Conservation (phyloP, 2,888 invertebrate species). For the Ditylenchus weischeri region DNA sequence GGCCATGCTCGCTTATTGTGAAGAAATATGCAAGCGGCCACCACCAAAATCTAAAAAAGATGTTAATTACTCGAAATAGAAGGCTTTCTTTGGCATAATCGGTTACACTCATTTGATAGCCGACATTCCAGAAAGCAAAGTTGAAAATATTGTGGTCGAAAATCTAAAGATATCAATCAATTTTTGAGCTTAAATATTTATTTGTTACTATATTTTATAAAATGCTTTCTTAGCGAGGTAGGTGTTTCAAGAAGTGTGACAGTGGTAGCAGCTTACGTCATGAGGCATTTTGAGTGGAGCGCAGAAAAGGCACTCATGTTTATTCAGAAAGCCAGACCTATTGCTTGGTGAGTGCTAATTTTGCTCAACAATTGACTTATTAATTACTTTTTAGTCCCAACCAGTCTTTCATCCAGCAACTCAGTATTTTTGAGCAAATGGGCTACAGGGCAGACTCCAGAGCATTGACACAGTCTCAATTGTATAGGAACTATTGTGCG, state of each 20-base stretch:
- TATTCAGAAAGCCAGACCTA: constrained; percentile 38
- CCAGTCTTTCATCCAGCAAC: constrained; percentile 25
- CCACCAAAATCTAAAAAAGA: no score
- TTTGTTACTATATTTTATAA: constrained; percentile 11
- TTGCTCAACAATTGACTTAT: neutral
- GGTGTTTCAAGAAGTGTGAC: constrained; percentile 47
- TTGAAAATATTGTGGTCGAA: no score
- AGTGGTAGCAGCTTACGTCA: constrained; percentile 46
- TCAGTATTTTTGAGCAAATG: constrained; percentile 28
- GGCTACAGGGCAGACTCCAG: constrained; percentile 34
- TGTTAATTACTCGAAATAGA: no score
- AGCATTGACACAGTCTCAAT: constrained; percentile 23
- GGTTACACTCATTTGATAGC: no score
- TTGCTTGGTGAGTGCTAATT: constrained; percentile 31
- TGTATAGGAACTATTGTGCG: constrained; percentile 28
- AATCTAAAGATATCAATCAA: neutral
- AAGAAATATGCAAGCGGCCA: no score
- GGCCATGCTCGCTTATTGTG: no score
- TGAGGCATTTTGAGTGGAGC: constrained; percentile 40
- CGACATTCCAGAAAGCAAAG: no score
- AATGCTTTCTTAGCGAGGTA: constrained; percentile 38
- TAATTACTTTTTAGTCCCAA: constrained; percentile 27
- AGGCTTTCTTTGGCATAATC: no score
- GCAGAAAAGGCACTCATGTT: constrained; percentile 39
- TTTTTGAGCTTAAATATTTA: neutral